Evolutionary conservation across 2,888 invertebrate genomes (phyloP), one percentile per base, ranked within the genome.

Genomic region (Acrobasis suavella): DNA sequence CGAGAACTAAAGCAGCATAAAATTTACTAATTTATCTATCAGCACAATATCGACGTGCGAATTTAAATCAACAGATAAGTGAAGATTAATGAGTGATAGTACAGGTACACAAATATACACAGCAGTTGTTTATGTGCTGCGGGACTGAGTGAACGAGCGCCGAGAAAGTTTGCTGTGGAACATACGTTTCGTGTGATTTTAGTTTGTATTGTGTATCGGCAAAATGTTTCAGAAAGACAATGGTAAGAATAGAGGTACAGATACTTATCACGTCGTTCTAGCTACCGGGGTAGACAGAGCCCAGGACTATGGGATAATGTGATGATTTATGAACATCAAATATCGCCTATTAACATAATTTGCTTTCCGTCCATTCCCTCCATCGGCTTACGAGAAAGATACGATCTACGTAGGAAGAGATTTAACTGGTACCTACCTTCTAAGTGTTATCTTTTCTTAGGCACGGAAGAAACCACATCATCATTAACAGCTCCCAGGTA

Each of bases 11-110:
- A 0, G 1, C 42, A 42, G 10, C 12, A 3, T 7, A 46, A 46
- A 46, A 46, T 12, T 0, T 14, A n/a, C 46, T 7, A 3, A 46
- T 46, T 46, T 52, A 37, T 52, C n/a, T 52, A 52, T 12, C 32
- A 22, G 12, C 22, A 15, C 55, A 3, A 15, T 39, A 54, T 37
- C n/a, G 9, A 39, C 38, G 55, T 55, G 55, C 55, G 10, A 55
- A 10, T 39, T 54, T 55, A 38, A 55, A 55, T 55, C 55, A 38
- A 55, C 12, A 55, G 55, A 39, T 55, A 55, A 55, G 15, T 37
- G 2, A 1, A 32, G 39, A 16, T 39, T 39, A 39, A 16, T 55
- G 15, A 55, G 39, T 12, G 55, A 15, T n/a, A 14, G 55, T 16
- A 55, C 16, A 10, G 39, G 39, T 55, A 55, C 16, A 39, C 10